phyloP scores from a whole-genome alignment of 2,797 vertebrate species.

The Sardinella longiceps region DNA sequence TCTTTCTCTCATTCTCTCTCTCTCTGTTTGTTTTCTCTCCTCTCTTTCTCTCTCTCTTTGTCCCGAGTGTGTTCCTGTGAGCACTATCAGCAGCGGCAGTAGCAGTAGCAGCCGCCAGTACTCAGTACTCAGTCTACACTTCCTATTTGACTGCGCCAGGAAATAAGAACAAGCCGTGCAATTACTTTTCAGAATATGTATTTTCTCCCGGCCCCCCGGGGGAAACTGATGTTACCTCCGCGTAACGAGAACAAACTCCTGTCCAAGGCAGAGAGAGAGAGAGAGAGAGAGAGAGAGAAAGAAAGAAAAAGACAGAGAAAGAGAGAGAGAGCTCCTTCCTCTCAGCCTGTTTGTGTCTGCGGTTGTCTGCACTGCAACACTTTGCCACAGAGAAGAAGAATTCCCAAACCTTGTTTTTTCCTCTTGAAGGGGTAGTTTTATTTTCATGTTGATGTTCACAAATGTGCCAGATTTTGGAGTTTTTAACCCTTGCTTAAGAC shows the following conservation, averaged over 20 bases:
- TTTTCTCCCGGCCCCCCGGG: background rate
- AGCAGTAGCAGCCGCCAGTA: background rate
- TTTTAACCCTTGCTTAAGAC: background rate
- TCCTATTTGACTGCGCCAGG: constrained; percentile 40
- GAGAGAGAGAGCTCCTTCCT: background rate
- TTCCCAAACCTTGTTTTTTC: background rate
- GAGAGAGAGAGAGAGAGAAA: too few species aligned
- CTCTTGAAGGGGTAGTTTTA: background rate
- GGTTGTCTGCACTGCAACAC: background rate
- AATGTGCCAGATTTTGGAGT: background rate
- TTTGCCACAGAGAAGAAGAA: background rate
- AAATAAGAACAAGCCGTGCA: constrained; percentile 45
- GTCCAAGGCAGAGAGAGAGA: background rate
- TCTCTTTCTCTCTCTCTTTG: background rate
- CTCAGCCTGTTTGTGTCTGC: constrained; percentile 6
- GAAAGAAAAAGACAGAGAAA: background rate
- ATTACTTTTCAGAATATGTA: constrained; percentile 40
- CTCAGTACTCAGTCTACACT: background rate
- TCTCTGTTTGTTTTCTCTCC: background rate
- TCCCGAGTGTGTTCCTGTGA: background rate
- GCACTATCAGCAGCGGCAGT: background rate
- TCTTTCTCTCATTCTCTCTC: background rate
- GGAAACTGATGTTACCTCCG: background rate
- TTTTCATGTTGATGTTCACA: background rate
- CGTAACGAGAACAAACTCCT: constrained; percentile 8